Base-by-base conservation (phyloP, 2,113 vertebrate genomes). In the Phylloscopus trochiloides region DNA sequence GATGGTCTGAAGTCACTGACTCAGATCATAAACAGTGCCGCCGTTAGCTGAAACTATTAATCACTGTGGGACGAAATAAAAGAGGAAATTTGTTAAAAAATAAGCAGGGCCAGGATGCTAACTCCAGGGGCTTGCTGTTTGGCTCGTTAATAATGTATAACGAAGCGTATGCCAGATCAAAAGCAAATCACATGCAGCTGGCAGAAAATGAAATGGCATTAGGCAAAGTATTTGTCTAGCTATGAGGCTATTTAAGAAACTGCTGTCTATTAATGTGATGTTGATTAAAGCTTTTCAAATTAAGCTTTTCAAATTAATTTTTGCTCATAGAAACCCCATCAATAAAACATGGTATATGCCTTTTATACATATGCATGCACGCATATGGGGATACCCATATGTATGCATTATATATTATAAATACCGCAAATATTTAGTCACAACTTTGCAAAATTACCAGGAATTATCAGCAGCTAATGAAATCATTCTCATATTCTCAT, bases 11-110 rank as follows among this genome's bases (percentile, higher is more conserved):
- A 97, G 86, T 96, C 96, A 95, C 86, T 97, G 96, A 86, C 82
- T 97, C 96, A 91, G 91, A 97, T 96, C 97, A 93, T 96, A 97
- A 96, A 95, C 96, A 94, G 71, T 88, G 80, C 43, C 0, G 42
- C 70, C 1, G 57, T 88, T 96, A 89, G 95, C 74, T 93, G 92
- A 97, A 94, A 97, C 97, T 92, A 98, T 98, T 97, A 97, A 98
- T 98, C 97, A 95, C 96, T 95, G 96, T 75, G 70, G 91, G 96
- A 97, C 5, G 47, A 96, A 96, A 92, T 97, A 95, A 93, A 95
- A 97, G 95, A 96, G 94, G 95, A 96, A 97, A 97, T 97, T 96
- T 98, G 97, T 97, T 97, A 94, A 96, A 95, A 97, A 97, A 97
- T 94, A 97, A 96, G 96, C 92, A 90, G 93, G 95, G 96, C 95